Evolutionary conservation across 2,113 vertebrate genomes (phyloP), one percentile per base, ranked within the genome.

Genomic region (Cnemophilus loriae): DNA sequence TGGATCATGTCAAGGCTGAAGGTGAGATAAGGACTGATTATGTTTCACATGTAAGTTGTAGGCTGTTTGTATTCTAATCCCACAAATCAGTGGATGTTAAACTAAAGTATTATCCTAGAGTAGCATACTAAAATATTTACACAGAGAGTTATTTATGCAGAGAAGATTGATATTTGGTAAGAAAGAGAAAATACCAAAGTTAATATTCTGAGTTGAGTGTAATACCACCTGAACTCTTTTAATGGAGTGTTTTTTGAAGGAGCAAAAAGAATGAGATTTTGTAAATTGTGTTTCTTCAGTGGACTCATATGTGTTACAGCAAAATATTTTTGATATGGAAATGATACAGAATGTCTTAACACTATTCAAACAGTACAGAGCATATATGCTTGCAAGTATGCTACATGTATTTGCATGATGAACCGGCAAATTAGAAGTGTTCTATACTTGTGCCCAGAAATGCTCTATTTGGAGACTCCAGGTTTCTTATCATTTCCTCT

Each of bases 11-110:
- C 95, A 97, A 97, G 90, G 90, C 97, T 96, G 95, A 98, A 96
- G 98, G 98, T 98, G 95, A 98, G 99, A 98, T 98, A 97, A 97
- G 83, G 78, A 90, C 92, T 98, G 96, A 97, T 97, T 97, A 93
- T 93, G 55, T 98, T 98, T 98, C 91, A 96, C 59, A 56, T 97
- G 61, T 96, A 97, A 96, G 82, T 98, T 96, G 49, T 92, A 95
- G 91, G 81, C 89, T 84, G 49, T 91, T 94, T 86, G 75, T 97
- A 87, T 95, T 98, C 87, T 93, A 87, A 57, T 95, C 60, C 84
- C 71, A 96, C 94, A 97, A 96, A 96, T 98, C 84, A 97, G 80
- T 97, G 87, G 73, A 85, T 95, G 87, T 96, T 96, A 97, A 97
- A 93, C 85, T 88, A 16, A 35, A 39, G 9, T 70, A 23, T 55